Conservation (phyloP, 2,888 invertebrate species). For the Drosophila quinaria region DNA sequence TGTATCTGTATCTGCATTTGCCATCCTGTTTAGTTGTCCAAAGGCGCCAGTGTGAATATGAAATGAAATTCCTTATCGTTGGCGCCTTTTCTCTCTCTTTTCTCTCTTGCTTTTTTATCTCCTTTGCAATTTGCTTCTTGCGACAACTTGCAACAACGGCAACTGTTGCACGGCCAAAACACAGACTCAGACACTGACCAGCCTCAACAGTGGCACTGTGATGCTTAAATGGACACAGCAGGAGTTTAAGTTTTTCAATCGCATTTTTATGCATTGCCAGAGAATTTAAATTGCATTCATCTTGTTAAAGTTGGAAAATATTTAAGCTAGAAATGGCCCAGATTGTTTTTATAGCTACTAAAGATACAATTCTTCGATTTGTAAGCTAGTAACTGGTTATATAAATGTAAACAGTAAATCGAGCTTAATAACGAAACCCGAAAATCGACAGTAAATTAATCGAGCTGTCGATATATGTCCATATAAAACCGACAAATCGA, state of each 20-base stretch:
- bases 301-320: not conserved
- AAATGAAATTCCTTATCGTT: constrained; percentile 63
- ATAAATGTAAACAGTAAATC: too few species aligned
- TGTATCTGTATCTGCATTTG: constrained; percentile 21
- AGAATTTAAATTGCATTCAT: constrained; percentile 36
- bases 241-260: constrained; percentile 36
- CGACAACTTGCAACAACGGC: constrained; percentile 19
- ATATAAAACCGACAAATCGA: too few species aligned
- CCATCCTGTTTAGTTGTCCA: constrained; percentile 31
- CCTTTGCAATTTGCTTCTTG: constrained; percentile 37
- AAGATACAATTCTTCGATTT: not conserved
- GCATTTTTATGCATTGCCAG: constrained; percentile 27
- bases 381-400: too few species aligned
- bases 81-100: constrained; percentile 19
- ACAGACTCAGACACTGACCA: constrained; percentile 38
- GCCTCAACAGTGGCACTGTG: constrained; percentile 26
- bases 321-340: not conserved
- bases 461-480: too few species aligned
- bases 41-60: constrained; percentile 59
- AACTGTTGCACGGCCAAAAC: constrained; percentile 37
- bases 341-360: not conserved
- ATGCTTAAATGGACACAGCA: constrained; percentile 30
- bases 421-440: too few species aligned
- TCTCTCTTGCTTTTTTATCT: constrained; percentile 7
- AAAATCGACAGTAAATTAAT: too few species aligned